phyloP scores from a whole-genome alignment of 2,113 vertebrate genomes.

The Kryptolebias marmoratus region DNA sequence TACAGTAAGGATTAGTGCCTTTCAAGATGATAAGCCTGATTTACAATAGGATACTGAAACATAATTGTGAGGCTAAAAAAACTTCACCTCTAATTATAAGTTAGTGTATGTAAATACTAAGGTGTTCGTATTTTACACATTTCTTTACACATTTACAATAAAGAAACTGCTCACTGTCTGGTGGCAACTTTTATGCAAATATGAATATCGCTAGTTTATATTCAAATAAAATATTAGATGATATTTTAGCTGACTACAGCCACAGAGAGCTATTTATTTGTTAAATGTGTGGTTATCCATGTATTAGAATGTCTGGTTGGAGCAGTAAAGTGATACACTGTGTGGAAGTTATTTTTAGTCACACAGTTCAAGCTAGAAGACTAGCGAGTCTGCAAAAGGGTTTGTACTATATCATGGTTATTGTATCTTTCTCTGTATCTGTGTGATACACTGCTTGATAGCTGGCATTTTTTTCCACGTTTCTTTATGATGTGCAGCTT shows the following conservation, averaged over 20 bases:
- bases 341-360: conserved; percentile 46
- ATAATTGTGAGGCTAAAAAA: neutral
- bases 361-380: conserved; percentile 4
- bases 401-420: conserved; percentile 14
- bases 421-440: conserved; percentile 7
- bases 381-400: conserved; percentile 9
- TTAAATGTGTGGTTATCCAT: neutral
- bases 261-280: neutral
- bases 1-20: neutral
- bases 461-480: conserved; percentile 13
- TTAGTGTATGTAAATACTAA: too few relatives aligned
- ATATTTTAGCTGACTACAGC: neutral
- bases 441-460: conserved; percentile 20
- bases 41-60: neutral
- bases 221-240: neutral
- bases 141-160: too few relatives aligned
- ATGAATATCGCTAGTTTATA: neutral
- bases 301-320: conserved; percentile 1
- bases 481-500: conserved; percentile 23
- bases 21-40: neutral
- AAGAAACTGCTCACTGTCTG: too few relatives aligned
- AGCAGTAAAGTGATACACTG: conserved; percentile 38
- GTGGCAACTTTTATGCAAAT: too few relatives aligned
- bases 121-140: too few relatives aligned
- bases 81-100: neutral